phyloP scores from a whole-genome alignment of 92 coral and sea anemone genomes.

The Actinostola sp. region DNA sequence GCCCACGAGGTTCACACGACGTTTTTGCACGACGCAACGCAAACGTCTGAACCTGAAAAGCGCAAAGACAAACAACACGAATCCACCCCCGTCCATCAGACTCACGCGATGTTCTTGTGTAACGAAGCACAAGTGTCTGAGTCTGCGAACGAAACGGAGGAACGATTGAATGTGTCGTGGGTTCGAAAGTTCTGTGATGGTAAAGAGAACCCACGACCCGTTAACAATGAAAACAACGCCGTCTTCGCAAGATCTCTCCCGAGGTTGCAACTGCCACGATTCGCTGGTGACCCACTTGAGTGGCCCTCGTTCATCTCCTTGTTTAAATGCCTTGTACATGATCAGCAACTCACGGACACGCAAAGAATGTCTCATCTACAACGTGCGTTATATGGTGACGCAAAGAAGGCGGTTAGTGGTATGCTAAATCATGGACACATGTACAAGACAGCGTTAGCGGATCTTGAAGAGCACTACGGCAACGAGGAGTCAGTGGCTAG shows the following conservation, averaged over 20 bases:
- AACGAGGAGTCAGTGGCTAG: conserved; percentile 47
- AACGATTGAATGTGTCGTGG: conserved; percentile 41
- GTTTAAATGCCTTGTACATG: conserved; percentile 53
- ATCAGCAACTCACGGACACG: conserved; percentile 63
- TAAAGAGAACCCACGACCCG: conserved; percentile 10
- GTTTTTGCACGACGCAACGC: background rate
- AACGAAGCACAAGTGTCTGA: background rate
- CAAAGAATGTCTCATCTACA: conserved; percentile 57
- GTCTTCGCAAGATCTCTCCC: conserved; percentile 26
- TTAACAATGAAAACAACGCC: background rate
- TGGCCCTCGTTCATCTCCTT: conserved; percentile 35
- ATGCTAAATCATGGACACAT: conserved; percentile 69
- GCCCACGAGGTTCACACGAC: background rate
- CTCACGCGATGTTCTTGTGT: background rate
- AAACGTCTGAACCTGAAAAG: background rate
- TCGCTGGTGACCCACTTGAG: conserved; percentile 50
- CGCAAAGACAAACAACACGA: background rate
- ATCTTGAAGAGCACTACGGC: conserved; percentile 58
- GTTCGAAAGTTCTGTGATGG: conserved; percentile 27
- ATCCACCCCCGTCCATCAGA: background rate
- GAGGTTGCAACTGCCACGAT: conserved; percentile 34
- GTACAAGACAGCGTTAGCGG: conserved; percentile 57
- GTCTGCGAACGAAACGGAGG: background rate
- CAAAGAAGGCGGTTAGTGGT: conserved; percentile 55
- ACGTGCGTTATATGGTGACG: conserved; percentile 37